Evolutionary conservation across 2,113 vertebrate genomes (phyloP).

Genomic region (Bufo gargarizans): DNA sequence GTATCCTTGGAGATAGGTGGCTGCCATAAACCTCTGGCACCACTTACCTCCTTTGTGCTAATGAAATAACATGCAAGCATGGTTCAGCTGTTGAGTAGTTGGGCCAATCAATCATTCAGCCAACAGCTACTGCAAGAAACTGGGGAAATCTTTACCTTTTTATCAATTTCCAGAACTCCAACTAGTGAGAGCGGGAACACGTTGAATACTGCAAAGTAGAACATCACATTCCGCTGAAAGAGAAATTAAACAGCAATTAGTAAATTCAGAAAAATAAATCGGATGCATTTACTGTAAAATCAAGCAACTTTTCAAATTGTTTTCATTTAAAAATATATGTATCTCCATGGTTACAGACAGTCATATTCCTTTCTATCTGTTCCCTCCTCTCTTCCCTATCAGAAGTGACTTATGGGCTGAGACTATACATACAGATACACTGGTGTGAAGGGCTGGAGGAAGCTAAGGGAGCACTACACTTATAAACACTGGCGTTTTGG

Average conservation of each 20-base stretch:
- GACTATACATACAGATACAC: too few relatives aligned
- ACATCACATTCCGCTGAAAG: slow-evolving; percentile 75
- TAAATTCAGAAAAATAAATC: background rate
- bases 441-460: too few relatives aligned
- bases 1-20: too few relatives aligned
- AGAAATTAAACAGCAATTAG: slow-evolving; percentile 33
- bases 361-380: too few relatives aligned
- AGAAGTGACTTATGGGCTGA: too few relatives aligned
- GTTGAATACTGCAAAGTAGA: slow-evolving; percentile 86
- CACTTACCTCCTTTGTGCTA: background rate
- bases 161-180: slow-evolving; percentile 89
- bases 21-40: background rate
- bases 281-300: too few relatives aligned
- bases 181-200: slow-evolving; percentile 87
- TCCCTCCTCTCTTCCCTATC: too few relatives aligned
- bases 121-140: background rate
- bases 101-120: background rate
- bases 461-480: too few relatives aligned
- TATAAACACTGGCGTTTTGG: too few relatives aligned
- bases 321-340: too few relatives aligned
- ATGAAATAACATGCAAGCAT: background rate
- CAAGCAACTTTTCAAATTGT: too few relatives aligned
- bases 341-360: too few relatives aligned
- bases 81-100: background rate
- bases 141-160: slow-evolving; percentile 74